A percentile compares a stretch with the other conserved stretches of the same genome.
These are phyloP conservation scores for Ceyx cyanopectus DNA, from an alignment of 2,113 vertebrate genomes.

Conservation along the genomic window DNA sequence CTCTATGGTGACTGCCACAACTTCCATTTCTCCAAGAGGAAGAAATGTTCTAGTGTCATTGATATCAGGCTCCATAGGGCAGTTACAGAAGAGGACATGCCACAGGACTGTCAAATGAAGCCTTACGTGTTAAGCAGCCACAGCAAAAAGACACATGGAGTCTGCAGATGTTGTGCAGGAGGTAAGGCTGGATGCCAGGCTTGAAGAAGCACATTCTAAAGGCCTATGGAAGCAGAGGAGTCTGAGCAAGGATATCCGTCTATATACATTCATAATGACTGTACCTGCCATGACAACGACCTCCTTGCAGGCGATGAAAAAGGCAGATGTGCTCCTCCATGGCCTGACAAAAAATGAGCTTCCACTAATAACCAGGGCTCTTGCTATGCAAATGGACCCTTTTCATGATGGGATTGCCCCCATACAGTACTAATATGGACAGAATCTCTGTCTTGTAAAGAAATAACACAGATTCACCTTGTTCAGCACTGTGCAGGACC, in stretches of 20 bases:
- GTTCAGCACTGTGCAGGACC: not conserved
- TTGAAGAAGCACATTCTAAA: not conserved
- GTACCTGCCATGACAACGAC: not conserved
- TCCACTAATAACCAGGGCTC: too few relatives aligned
- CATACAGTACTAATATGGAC: too few relatives aligned
- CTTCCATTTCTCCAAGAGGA: not conserved
- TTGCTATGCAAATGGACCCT: not conserved
- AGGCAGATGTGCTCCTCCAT: not conserved
- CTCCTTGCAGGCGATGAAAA: not conserved
- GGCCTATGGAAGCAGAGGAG: not conserved
- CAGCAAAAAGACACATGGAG: not conserved
- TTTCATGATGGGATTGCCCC: not conserved
- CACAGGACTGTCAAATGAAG: not conserved
- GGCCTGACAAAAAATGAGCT: not conserved
- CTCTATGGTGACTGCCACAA: not conserved
- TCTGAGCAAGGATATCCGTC: not conserved
- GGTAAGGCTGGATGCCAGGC: not conserved
- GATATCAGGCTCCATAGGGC: not conserved
- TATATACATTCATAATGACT: not conserved
- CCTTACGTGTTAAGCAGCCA: not conserved
- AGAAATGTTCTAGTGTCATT: not conserved
- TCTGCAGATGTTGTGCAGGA: not conserved
- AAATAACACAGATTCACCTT: fast-evolving
- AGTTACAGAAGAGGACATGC: not conserved
- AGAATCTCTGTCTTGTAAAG: not conserved